These are phyloP conservation scores for Calephelis nemesis DNA, from an alignment of 1,140 invertebrate genomes.

Conservation along the genomic window DNA sequence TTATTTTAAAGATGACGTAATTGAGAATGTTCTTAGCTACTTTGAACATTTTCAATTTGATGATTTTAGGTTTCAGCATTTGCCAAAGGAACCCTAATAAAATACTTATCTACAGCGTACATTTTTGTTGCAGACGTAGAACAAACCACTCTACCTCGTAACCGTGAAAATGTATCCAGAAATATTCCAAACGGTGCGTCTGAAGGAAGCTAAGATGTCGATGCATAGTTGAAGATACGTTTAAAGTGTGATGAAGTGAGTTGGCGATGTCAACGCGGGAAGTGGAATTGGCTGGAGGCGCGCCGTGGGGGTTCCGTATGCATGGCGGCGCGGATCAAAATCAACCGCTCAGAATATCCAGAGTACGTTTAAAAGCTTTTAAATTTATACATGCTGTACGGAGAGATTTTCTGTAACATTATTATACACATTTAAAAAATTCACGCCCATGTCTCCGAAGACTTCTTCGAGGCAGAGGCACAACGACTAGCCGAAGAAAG, in stretches of 20 bases:
- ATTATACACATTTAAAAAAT: too few relatives aligned
- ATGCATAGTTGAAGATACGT: slow-evolving; percentile 24
- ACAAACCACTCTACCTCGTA: slow-evolving; percentile 4
- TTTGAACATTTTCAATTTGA: too few relatives aligned
- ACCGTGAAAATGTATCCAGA: slow-evolving; percentile 15
- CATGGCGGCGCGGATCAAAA: slow-evolving; percentile 88
- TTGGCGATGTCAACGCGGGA: slow-evolving; percentile 83
- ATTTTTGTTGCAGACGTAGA: slow-evolving; percentile 26
- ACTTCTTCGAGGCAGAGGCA: too few relatives aligned
- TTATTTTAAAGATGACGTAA: too few relatives aligned
- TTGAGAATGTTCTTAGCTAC: too few relatives aligned
- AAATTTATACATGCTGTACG: slow-evolving; percentile 1
- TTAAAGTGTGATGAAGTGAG: slow-evolving; percentile 52
- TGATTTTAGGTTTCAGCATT: too few relatives aligned
- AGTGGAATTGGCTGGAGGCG: slow-evolving; percentile 88
- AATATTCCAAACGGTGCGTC: slow-evolving; percentile 7
- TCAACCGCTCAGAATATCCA: slow-evolving; percentile 87
- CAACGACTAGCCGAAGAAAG: too few relatives aligned
- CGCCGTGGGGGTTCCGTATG: slow-evolving; percentile 94
- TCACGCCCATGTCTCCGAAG: too few relatives aligned
- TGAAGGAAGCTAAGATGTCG: slow-evolving; percentile 13
- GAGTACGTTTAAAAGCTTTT: slow-evolving; percentile 81
- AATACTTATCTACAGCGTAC: not conserved
- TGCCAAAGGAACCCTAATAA: too few relatives aligned
- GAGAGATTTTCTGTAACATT: too few relatives aligned